Conservation (phyloP, 2,888 invertebrate genomes). For the Acanthopleura granulata region DNA sequence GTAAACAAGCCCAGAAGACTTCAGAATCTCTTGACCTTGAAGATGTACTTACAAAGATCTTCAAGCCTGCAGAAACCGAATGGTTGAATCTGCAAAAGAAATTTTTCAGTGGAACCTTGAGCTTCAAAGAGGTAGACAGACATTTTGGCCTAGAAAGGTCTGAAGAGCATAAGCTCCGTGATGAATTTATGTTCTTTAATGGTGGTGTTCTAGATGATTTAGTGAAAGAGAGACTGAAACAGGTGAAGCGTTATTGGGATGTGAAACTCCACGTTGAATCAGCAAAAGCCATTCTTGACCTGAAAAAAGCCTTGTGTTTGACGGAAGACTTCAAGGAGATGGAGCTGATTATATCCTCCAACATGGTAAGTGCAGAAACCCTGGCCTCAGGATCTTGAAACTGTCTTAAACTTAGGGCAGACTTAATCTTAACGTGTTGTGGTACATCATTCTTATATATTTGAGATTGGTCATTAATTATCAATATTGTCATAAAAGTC, state of each 20-base stretch:
- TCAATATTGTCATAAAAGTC: too few relatives aligned
- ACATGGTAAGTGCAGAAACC: constrained; percentile 23
- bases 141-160: too few relatives aligned
- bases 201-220: constrained; percentile 10
- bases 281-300: constrained; percentile 35
- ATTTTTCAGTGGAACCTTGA: constrained; percentile 23
- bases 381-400: constrained; percentile 23
- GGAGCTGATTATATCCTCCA: constrained; percentile 18
- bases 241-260: constrained; percentile 34
- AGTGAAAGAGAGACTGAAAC: constrained; percentile 30
- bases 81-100: constrained; percentile 24
- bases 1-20: too few relatives aligned
- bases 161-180: constrained; percentile 8
- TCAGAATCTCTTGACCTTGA: constrained; percentile 19
- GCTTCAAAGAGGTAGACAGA: constrained; percentile 20
- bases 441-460: too few relatives aligned
- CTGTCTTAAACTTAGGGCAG: too few relatives aligned
- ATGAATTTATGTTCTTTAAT: constrained; percentile 23
- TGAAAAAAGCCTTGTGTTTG: constrained; percentile 30
- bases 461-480: too few relatives aligned
- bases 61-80: constrained; percentile 19
- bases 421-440: too few relatives aligned
- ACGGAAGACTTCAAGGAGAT: constrained; percentile 34
- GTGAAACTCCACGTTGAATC: constrained; percentile 33
- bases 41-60: constrained; percentile 19